Base-by-base conservation (phyloP, 2,113 vertebrate species). In the Oryzias celebensis region DNA sequence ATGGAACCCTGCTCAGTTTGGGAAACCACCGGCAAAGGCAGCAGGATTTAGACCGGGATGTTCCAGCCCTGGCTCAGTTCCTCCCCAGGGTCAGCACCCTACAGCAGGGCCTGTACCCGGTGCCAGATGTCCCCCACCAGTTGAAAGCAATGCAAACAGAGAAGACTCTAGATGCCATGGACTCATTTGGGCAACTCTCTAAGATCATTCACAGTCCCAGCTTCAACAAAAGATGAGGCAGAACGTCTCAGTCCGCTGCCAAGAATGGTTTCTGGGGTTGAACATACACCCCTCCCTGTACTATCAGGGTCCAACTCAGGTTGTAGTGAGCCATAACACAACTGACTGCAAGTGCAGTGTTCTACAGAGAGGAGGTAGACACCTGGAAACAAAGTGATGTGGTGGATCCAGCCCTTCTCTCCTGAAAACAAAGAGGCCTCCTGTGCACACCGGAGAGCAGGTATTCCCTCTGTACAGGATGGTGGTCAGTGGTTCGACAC, bases 151-250 rank as follows among this genome's bases (percentile, higher is more conserved):
- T 66, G 23, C 67, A 65, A 14, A 58, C 52, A 20, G 51, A 84
- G 3, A 68, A 87, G 28, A 81, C 69, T 0, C 5, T 88, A 0
- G 93, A 98, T 73, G 90, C 88, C 46, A 94, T 95, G 91, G 94
- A 96, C 52, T 92, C 93, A 0, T 94, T 97, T 14, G 92, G 95
- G 54, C 91, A 90, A 4, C 80, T 93, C 36, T 91, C 92, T 18
- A 92, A 93, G 52, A 79, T 93, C 14, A 92, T 95, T 54, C 90
- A 93, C 51, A 96, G 94, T 44, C 95, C 94, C 46, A 98, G 94
- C 80, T 98, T 96, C 65, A 93, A 94, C 72, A 92, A 94, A 51
- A 94, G 91, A 94, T 89, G 90, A 92, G 67, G 16, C 7, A 0
- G 36, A 7, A 2, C 24, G 13, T 26, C 3, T 2, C 22, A 44